These are phyloP conservation scores for Nomada hirtipes DNA, from an alignment of 2,888 invertebrate genomes.

Conservation along the genomic window DNA sequence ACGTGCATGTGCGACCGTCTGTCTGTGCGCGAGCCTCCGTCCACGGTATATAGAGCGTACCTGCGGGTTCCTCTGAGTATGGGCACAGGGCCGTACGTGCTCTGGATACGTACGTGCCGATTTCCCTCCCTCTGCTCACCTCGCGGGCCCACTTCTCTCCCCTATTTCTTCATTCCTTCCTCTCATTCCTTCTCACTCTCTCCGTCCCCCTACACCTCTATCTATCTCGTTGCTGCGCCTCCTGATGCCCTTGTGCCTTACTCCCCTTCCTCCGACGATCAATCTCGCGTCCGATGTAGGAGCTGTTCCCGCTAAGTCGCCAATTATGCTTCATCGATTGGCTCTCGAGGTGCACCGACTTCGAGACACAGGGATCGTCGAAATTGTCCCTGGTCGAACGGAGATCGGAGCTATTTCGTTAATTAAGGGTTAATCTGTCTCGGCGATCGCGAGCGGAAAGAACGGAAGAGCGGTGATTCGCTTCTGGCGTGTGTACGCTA, in stretches of 20 bases:
- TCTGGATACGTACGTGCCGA: constrained; percentile 81
- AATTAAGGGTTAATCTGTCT: not conserved
- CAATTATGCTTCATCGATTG: constrained; percentile 64
- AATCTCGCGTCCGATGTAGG: constrained; percentile 67
- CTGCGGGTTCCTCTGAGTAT: constrained; percentile 77
- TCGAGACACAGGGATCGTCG: not conserved
- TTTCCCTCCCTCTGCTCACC: constrained; percentile 67
- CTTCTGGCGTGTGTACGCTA: too few relatives aligned
- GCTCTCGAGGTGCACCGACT: constrained; percentile 22
- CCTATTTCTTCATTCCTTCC: constrained; percentile 3
- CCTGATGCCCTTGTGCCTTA: constrained; percentile 61
- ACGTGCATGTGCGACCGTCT: constrained; percentile 51
- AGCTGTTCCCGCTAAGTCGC: constrained; percentile 70
- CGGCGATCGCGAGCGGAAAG: not conserved
- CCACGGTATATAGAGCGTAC: constrained; percentile 69
- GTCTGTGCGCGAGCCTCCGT: constrained; percentile 53
- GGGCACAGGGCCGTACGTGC: constrained; percentile 83
- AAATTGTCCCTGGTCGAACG: not conserved
- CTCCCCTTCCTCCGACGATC: constrained; percentile 59
- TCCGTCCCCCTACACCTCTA: constrained; percentile 5
- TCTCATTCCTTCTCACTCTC: not conserved
- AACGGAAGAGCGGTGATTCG: not conserved
- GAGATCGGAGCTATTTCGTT: not conserved
- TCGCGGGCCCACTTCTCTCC: constrained; percentile 33
- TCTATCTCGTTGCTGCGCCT: constrained; percentile 31